These are phyloP conservation scores for Rachycentron canadum DNA, from an alignment of 2,797 vertebrate species.

Conservation along the genomic window DNA sequence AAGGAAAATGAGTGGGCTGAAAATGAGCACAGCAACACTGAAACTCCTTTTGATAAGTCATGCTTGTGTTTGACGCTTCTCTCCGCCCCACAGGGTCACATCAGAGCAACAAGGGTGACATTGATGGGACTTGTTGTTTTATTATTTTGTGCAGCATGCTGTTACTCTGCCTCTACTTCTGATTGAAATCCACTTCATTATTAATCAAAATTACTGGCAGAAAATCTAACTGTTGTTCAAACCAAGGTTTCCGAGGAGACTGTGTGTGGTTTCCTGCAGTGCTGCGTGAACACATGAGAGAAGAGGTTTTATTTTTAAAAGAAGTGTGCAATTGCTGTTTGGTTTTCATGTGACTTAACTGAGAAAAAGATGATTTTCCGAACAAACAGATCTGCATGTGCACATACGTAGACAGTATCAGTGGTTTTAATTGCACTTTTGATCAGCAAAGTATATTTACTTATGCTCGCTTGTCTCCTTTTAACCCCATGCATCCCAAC, in stretches of 20 bases:
- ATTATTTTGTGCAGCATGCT: constrained; percentile 27
- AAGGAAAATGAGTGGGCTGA: constrained; percentile 51
- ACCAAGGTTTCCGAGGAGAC: background rate
- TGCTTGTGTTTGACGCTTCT: constrained; percentile 43
- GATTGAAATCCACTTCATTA: constrained; percentile 20
- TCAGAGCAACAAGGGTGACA: constrained; percentile 47
- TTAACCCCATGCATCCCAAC: background rate
- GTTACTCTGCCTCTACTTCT: constrained; percentile 13
- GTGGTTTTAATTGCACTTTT: background rate
- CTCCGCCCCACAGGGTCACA: constrained; percentile 52
- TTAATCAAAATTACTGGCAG: constrained; percentile 21
- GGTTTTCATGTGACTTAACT: constrained; percentile 12
- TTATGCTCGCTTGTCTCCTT: constrained; percentile 18
- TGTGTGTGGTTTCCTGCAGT: background rate
- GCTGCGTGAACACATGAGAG: background rate
- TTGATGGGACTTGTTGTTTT: constrained; percentile 42
- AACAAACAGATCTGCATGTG: background rate
- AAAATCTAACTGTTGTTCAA: background rate
- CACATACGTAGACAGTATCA: background rate
- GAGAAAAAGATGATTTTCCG: constrained; percentile 2
- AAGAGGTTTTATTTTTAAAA: constrained; percentile 8
- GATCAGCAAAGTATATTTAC: constrained; percentile 7
- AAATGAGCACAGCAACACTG: constrained; percentile 33
- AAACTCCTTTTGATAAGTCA: constrained; percentile 63
- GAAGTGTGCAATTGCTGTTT: background rate